Base-by-base conservation (phyloP, 2,797 vertebrate species). In the Erethizon dorsatum region DNA sequence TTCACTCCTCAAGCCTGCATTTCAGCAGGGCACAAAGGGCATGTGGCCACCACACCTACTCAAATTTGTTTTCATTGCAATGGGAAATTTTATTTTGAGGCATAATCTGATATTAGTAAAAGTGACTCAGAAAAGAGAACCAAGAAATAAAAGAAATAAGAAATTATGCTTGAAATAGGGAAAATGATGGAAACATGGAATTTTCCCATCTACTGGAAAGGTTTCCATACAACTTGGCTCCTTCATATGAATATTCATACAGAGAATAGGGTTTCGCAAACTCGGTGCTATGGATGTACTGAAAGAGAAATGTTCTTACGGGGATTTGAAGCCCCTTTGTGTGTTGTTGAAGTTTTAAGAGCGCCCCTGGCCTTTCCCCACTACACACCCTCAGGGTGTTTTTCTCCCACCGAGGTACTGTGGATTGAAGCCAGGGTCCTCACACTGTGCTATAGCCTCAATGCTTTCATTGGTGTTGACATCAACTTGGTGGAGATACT, bases 11-110 rank as follows among this genome's bases (percentile, higher is more conserved):
- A 2, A 2, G 1, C 31, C 18, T 50, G 9, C 24, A 1, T 69
- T n/a, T 79, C 22, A 80, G 52, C 33, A 24, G 69, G 15, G 31
- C n/a, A 0, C 15, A 41, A 79, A 56, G 73, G 31, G 15, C 67
- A n/a, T 2, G 24, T 26, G 33, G 2, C 45, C 2, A 1, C 26
- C 15, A 26, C 5, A 17, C 33, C 14, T 26, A 3, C 1, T 75
- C 45, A 28, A 0, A 24, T 54, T 11, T 26, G 57, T 20, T n/a
- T 0, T 17, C 67, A 7, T 33, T 65, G 18, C 77, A 50, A 12
- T 6, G 77, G 54, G 61, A 65, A 80, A 82, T 57, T 4, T 37
- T 56, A 5, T 47, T 86, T 67, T 78, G n/a, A 84, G 17, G 54
- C 26, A 31, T 87, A 52, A 94, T 54, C 65, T 85, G 18, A 26